A percentile compares a stretch with the other conserved stretches of the same genome.
Evolutionary conservation across 2,888 invertebrate genomes (phyloP).

Genomic region (Nycteola revayana): DNA sequence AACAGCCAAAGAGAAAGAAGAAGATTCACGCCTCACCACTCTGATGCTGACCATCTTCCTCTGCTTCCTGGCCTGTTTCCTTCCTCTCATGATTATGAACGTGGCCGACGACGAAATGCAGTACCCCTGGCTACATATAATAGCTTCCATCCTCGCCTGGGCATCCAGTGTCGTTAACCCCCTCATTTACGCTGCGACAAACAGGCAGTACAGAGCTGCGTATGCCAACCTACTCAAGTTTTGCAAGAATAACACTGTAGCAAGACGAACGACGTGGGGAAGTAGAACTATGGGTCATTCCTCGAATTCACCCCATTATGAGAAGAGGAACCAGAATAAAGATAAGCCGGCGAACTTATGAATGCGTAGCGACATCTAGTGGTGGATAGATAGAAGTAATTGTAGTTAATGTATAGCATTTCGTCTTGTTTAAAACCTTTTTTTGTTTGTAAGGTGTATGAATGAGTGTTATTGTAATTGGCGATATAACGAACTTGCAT

Average conservation of each 20-base stretch:
- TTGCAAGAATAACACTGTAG: conserved; percentile 62
- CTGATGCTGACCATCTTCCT: conserved; percentile 94
- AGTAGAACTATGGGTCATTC: conserved; percentile 73
- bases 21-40: conserved; percentile 91
- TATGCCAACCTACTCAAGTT: conserved; percentile 79
- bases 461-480: no score
- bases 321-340: conserved; percentile 63
- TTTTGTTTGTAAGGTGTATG: conserved; percentile 2
- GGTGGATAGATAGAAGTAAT: no score
- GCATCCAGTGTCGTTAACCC: conserved; percentile 95
- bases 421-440: no score
- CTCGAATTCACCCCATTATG: conserved; percentile 72
- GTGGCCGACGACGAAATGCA: conserved; percentile 90
- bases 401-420: no score
- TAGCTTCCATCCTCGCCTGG: conserved; percentile 94
- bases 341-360: conserved; percentile 71
- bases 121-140: conserved; percentile 88
- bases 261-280: conserved; percentile 67
- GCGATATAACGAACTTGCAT: no score
- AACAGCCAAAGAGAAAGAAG: conserved; percentile 79
- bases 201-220: conserved; percentile 88
- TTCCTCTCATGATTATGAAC: conserved; percentile 94
- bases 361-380: conserved; percentile 30
- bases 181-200: conserved; percentile 94
- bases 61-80: conserved; percentile 92